Percentiles rank a stretch among this genome's conserved stretches.
Conservation (phyloP, 2,888 invertebrate species). For the Tigriopus californicus region DNA sequence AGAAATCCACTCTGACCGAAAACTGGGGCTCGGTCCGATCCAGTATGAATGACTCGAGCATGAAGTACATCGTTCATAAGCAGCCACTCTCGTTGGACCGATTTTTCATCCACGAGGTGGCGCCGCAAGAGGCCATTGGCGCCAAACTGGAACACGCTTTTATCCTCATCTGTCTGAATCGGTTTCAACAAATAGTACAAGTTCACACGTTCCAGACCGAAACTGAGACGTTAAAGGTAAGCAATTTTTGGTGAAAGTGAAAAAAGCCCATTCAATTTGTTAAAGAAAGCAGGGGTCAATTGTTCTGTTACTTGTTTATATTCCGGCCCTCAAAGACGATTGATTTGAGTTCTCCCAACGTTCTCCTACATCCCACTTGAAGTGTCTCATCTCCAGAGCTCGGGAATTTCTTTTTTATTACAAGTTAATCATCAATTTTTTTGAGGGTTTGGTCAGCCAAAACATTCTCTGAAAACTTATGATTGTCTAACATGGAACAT, state of each 20-base stretch:
- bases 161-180: slow-evolving; percentile 29
- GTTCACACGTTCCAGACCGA: slow-evolving; percentile 31
- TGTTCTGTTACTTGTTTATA: too few species aligned
- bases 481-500: too few species aligned
- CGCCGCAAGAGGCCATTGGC: slow-evolving; percentile 23
- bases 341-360: too few species aligned
- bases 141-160: slow-evolving; percentile 29
- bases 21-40: slow-evolving; percentile 28
- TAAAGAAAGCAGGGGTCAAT: too few species aligned
- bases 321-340: neutral
- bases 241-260: neutral
- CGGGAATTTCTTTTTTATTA: too few species aligned
- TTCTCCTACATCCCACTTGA: too few species aligned
- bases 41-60: slow-evolving; percentile 22
- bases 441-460: too few species aligned
- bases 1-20: slow-evolving; percentile 31
- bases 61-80: slow-evolving; percentile 30
- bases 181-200: slow-evolving; percentile 31
- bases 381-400: too few species aligned
- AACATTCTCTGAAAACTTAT: too few species aligned
- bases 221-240: slow-evolving; percentile 28
- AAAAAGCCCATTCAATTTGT: too few species aligned
- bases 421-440: too few species aligned
- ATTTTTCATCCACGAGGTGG: slow-evolving; percentile 29
- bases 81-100: slow-evolving; percentile 31